These are phyloP conservation scores for Periophthalmodon schlosseri DNA, from an alignment of 2,113 vertebrate genomes.

Conservation along the genomic window DNA sequence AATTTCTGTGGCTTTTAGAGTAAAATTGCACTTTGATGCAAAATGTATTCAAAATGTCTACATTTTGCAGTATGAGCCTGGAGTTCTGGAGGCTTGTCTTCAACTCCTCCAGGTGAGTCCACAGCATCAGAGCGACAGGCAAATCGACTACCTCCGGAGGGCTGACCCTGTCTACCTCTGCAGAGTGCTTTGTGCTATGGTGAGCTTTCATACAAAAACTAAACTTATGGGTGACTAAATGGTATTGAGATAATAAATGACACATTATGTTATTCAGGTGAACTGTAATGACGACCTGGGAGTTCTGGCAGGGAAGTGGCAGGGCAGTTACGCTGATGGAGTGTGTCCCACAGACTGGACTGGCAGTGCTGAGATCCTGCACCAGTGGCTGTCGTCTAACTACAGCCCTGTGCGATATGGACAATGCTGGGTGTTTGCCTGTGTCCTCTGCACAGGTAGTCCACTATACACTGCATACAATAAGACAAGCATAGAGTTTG, in stretches of 20 bases:
- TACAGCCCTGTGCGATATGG: conserved; percentile 58
- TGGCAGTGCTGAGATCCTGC: conserved; percentile 61
- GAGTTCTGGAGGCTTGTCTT: conserved; percentile 64
- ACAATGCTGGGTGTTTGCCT: conserved; percentile 69
- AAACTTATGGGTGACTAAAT: neutral
- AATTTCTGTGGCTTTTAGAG: neutral
- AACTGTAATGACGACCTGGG: conserved; percentile 62
- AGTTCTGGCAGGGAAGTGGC: conserved; percentile 57
- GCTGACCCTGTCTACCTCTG: conserved; percentile 63
- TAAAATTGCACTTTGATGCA: neutral
- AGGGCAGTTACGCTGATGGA: conserved; percentile 42
- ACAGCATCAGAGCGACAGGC: conserved; percentile 41
- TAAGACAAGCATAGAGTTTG: neutral
- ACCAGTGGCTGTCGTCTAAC: conserved; percentile 41
- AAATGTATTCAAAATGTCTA: neutral
- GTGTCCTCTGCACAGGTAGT: conserved; percentile 66
- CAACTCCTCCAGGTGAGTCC: conserved; percentile 60
- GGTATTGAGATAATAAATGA: neutral
- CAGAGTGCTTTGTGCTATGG: conserved; percentile 69
- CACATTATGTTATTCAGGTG: conserved; percentile 38
- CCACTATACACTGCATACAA: neutral
- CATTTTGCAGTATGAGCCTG: conserved; percentile 58
- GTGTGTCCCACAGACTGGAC: conserved; percentile 56
- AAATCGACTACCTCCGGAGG: conserved; percentile 45
- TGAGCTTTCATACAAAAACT: conserved; percentile 31